phyloP scores from a whole-genome alignment of 2,113 vertebrate genomes.

The Rhineura floridana region DNA sequence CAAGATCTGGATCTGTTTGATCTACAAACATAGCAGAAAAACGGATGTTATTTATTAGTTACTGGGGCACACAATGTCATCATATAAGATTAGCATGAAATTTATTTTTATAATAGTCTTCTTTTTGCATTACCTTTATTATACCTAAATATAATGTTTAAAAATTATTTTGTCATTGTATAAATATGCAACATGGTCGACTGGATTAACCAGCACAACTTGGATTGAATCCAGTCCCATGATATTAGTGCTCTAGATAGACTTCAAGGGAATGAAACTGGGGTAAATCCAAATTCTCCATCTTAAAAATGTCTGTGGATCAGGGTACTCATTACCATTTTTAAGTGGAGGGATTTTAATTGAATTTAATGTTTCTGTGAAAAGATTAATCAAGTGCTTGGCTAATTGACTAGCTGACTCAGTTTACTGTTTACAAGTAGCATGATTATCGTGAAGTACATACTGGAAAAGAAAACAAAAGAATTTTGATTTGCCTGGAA shows the following conservation, averaged over 20 bases:
- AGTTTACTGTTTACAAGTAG: conserved; percentile 25
- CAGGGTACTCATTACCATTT: conserved; percentile 19
- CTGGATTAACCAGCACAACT: background rate
- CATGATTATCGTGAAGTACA: conserved; percentile 17
- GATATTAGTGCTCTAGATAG: background rate
- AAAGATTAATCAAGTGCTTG: conserved; percentile 19
- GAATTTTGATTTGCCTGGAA: conserved; percentile 18
- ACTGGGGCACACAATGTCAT: background rate
- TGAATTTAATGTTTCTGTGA: conserved; percentile 29
- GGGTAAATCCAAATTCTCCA: conserved; percentile 1
- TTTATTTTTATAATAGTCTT: background rate
- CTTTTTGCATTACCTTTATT: background rate
- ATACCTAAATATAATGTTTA: background rate
- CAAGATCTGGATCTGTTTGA: background rate
- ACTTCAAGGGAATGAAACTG: background rate
- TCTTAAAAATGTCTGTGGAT: conserved; percentile 23
- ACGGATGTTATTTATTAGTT: background rate
- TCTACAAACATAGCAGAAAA: background rate
- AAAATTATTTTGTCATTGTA: background rate
- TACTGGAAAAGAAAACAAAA: conserved; percentile 8
- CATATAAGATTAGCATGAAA: background rate
- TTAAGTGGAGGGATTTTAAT: conserved; percentile 10
- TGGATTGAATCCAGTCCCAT: background rate
- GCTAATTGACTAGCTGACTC: conserved; percentile 32
- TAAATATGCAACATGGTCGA: background rate